Evolutionary conservation across 1,140 invertebrate genomes (phyloP), one percentile per base, ranked within the genome.

Genomic region (Cardiocondyla obscurior): DNA sequence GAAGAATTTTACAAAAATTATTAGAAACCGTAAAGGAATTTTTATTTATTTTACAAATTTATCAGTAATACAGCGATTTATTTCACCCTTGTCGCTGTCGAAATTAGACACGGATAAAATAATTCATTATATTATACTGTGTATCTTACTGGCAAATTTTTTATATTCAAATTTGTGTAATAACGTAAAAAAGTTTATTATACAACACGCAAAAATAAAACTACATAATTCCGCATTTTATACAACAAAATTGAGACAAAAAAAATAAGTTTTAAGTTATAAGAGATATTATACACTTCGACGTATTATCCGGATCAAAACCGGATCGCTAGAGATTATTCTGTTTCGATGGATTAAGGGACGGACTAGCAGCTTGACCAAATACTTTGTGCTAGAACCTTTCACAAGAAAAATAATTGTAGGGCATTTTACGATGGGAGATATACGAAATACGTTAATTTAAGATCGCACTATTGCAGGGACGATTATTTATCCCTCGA

Each of bases 301-400:
- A 55, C 12, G 44, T n/a, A n/a, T 46, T 2, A 55, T 55, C 12
- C 22, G n/a, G 42, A 85, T 85, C 12, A 49, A 86, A 81, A 84
- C n/a, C 28, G 16, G 30, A 33, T 58, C 33, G 7, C 19, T 58
- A 58, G 3, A 58, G n/a, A 44, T 69, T 81, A 55, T 73, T 57
- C 22, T 16, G 28, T 76, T 70, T 82, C 49, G 33, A 77, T 81
- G 42, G 55, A 62, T 83, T 53, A 76, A 84, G 85, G 85, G 70
- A 88, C 82, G 76, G 85, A 87, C 85, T 84, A 88, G 69, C 85
- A 87, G 16, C 39, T 77, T 77, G 51, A 84, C 36, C 76, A 67
- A 57, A n/a, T 69, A 82, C 65, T 76, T 49, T 44, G 10, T 76
- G 76, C 85, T 88, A 76, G 82, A 87, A 33, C 42, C 69, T 87